A percentile compares a stretch with the other conserved stretches of the same genome.
Conservation (phyloP, 2,888 invertebrate species). For the Molanna angustata region DNA sequence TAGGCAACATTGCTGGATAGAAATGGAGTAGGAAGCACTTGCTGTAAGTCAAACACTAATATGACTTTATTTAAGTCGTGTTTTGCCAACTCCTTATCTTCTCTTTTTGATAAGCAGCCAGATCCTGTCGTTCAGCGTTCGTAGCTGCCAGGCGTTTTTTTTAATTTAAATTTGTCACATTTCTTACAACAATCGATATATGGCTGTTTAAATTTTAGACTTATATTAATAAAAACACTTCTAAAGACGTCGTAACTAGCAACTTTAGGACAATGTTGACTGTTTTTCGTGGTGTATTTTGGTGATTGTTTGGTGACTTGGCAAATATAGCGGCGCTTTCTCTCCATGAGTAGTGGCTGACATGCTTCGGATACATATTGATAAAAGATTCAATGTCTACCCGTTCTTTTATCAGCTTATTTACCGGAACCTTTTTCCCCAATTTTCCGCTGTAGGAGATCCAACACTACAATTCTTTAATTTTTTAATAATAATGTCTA, state of each 20-base stretch:
- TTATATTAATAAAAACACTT: not conserved
- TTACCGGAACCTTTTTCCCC: too few relatives aligned
- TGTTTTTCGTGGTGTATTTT: not conserved
- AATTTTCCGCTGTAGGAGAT: too few relatives aligned
- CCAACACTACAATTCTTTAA: too few relatives aligned
- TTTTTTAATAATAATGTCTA: too few relatives aligned
- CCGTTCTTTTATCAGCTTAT: too few relatives aligned
- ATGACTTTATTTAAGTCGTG: too few relatives aligned
- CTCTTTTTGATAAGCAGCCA: not conserved
- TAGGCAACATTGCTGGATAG: not conserved
- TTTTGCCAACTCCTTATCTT: constrained; percentile 1
- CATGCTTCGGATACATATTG: too few relatives aligned
- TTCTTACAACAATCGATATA: constrained; percentile 1
- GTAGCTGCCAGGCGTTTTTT: not conserved
- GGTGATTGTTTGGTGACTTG: not conserved
- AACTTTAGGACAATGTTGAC: not conserved
- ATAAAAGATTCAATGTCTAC: too few relatives aligned
- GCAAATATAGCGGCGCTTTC: too few relatives aligned
- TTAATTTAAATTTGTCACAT: constrained; percentile 1
- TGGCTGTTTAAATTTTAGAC: constrained; percentile 1
- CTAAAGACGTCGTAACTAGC: not conserved
- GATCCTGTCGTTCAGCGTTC: not conserved
- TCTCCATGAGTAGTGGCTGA: too few relatives aligned
- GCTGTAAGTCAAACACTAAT: not conserved
- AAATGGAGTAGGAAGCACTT: not conserved